These are phyloP conservation scores for Orthochromis indermauri DNA, from an alignment of 2,113 vertebrate species.

Conservation along the genomic window DNA sequence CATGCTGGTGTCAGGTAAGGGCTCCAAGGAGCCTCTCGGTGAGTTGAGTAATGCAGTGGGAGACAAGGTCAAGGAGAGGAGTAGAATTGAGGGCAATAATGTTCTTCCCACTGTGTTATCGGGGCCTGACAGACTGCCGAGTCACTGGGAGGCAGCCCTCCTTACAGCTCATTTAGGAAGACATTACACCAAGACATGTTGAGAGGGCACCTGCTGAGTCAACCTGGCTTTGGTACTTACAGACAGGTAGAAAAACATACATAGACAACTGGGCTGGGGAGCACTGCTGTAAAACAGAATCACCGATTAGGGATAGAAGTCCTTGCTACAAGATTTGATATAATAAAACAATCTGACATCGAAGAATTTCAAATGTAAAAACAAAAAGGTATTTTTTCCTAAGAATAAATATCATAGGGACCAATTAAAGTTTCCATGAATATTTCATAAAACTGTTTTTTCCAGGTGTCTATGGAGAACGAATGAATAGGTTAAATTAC, in stretches of 20 bases:
- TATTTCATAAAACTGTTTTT: neutral
- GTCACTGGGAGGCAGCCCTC: conserved; percentile 35
- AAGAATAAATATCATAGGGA: neutral
- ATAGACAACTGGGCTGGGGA: neutral
- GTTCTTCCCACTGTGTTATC: conserved; percentile 51
- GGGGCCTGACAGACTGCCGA: conserved; percentile 51
- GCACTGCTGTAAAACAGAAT: neutral
- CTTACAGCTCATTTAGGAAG: conserved; percentile 45
- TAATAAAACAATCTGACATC: neutral
- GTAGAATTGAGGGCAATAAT: conserved; percentile 35
- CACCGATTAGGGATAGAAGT: neutral
- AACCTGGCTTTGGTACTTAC: conserved; percentile 22
- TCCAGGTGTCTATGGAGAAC: neutral
- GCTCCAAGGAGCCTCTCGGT: neutral
- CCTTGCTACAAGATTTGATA: neutral
- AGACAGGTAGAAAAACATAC: neutral
- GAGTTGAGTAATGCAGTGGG: conserved; percentile 13
- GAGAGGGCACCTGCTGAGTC: conserved; percentile 30
- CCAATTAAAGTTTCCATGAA: neutral
- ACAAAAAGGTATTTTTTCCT: neutral
- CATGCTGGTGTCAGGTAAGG: neutral
- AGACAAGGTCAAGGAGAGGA: conserved; percentile 50
- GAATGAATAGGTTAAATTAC: neutral
- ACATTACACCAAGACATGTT: conserved; percentile 34
- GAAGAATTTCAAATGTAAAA: neutral